phyloP scores from a whole-genome alignment of 2,888 invertebrate species.

The Nowickia ferox region DNA sequence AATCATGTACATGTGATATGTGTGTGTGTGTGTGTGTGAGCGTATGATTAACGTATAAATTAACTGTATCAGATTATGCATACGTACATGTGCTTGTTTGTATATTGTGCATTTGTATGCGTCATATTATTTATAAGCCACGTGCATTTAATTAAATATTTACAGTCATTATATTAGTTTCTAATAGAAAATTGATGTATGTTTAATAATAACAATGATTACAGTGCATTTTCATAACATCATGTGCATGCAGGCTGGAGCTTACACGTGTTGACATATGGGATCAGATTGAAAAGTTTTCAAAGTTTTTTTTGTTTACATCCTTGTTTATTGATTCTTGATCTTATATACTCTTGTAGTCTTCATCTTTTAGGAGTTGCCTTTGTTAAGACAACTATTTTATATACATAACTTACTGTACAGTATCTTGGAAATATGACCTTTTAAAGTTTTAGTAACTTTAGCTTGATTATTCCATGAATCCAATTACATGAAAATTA shows the following conservation, averaged over 20 bases:
- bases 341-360: too few relatives aligned
- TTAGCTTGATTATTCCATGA: too few relatives aligned
- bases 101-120: neutral
- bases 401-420: too few relatives aligned
- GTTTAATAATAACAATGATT: slow-evolving; percentile 53
- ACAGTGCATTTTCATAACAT: slow-evolving; percentile 24
- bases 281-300: neutral
- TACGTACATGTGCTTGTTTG: neutral
- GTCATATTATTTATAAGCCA: slow-evolving; percentile 65
- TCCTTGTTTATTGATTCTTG: neutral
- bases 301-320: neutral
- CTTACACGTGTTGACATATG: neutral
- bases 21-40: neutral
- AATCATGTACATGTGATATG: neutral
- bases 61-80: slow-evolving; percentile 2
- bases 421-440: too few relatives aligned
- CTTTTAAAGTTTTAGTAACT: too few relatives aligned
- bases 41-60: slow-evolving; percentile 34
- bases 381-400: too few relatives aligned
- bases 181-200: slow-evolving; percentile 43
- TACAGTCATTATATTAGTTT: slow-evolving; percentile 56
- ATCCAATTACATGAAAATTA: too few relatives aligned
- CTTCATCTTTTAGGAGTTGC: too few relatives aligned
- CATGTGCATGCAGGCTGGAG: neutral
- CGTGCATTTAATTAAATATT: slow-evolving; percentile 69